Percentiles rank a stretch among this genome's conserved stretches.
phyloP scores from a whole-genome alignment of 53 echinoderm and acorn worm genomes.

The Paracentrotus lividus region DNA sequence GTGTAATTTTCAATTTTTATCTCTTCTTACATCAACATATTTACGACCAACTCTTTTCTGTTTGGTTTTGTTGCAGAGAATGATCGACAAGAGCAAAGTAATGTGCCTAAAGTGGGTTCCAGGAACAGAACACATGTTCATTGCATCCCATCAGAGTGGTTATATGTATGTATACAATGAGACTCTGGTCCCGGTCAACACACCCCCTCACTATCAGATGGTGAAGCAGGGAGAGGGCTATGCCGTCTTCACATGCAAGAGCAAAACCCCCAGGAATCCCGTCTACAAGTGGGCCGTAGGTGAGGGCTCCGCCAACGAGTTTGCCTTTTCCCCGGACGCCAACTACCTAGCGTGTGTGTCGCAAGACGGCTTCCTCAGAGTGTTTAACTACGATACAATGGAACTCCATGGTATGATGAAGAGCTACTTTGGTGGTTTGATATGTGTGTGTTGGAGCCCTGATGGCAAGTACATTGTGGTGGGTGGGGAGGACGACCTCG shows the following conservation, averaged over 20 bases:
- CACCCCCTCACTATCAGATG: slow-evolving; percentile 93
- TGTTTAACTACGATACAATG: slow-evolving; percentile 97
- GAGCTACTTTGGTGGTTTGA: slow-evolving; percentile 97
- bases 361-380: slow-evolving; percentile 95
- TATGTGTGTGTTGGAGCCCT: slow-evolving; percentile 99
- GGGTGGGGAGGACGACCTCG: slow-evolving; percentile 96
- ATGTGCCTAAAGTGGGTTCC: slow-evolving; percentile 95
- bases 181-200: slow-evolving; percentile 85
- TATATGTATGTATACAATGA: slow-evolving; percentile 98
- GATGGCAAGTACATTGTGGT: slow-evolving; percentile 94
- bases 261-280: slow-evolving; percentile 94
- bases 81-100: slow-evolving; percentile 96
- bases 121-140: slow-evolving; percentile 98
- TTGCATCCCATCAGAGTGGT: slow-evolving; percentile 91
- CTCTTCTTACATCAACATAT: no score
- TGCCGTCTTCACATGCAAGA: slow-evolving; percentile 97
- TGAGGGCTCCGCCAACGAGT: slow-evolving; percentile 95
- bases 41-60: no score
- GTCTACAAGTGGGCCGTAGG: slow-evolving; percentile 96
- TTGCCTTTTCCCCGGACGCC: slow-evolving; percentile 93
- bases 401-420: slow-evolving; percentile 97
- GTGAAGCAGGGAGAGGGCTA: slow-evolving; percentile 97
- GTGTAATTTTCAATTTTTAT: no score
- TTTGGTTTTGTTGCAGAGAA: slow-evolving; percentile 78
- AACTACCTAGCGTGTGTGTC: slow-evolving; percentile 93